Evolutionary conservation across 2,888 invertebrate species (phyloP), one percentile per base, ranked within the genome.

Genomic region (Opisthograptis luteolata): DNA sequence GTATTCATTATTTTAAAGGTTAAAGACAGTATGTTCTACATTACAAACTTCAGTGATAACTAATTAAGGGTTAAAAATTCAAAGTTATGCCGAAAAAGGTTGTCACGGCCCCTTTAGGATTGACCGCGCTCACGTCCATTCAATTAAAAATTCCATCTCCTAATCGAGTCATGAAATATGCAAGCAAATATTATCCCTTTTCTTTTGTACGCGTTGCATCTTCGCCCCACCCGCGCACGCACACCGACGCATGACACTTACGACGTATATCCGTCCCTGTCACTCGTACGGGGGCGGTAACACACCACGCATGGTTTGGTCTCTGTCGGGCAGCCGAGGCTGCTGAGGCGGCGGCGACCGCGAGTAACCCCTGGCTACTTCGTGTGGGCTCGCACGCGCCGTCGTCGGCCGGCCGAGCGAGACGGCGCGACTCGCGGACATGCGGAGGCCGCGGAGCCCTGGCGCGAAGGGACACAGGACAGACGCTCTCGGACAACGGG

Each of bases 401-500:
- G 76, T 62, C 73, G 82, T 89, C 90, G 89, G 88, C 87, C 87
- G 81, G 79, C 76, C 65, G 88, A 88, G 87, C 56, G 88, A 86
- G 89, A 88, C 73, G 78, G 87, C 78, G 83, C 73, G 79, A 84
- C 60, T 80, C 73, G 84, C 79, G 87, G 87, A 87, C 89, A 87
- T 74, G 79, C 72, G 79, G 86, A 83, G 84, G 84, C 85, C 85
- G 80, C 79, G 79, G 81, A 86, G 88, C 87, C 87, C 87, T 88
- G 86, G 88, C 84, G 85, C 79, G 76, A 89, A 90, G 91, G 91
- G 90, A 91, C 90, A 90, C 83, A 83, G 89, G 91, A 87, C 91
- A 91, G 91, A 91, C 91, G 91, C 86, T 88, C 88, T 90, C 88
- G 91, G 91, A 91, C 91, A 91, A 73, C 91, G 87, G 90, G 86